Base-by-base conservation (phyloP, 2,888 invertebrate genomes). In the Dynastes maya region DNA sequence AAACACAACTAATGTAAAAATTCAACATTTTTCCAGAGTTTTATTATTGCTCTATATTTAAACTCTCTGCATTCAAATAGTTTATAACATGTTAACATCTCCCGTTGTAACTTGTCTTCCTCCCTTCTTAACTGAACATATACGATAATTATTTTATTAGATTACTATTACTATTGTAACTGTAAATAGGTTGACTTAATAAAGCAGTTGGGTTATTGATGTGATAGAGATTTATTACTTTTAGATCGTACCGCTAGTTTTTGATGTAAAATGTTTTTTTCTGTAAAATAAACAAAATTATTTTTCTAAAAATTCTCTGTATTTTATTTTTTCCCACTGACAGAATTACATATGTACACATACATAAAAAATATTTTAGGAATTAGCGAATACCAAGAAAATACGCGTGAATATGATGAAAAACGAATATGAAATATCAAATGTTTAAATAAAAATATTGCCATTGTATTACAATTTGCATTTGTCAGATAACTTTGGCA, bases 251-350 rank as follows among this genome's bases (percentile, higher is more conserved):
- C 58, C 27, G 22, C 55, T 77, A 63, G 37, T 61, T 71, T 71
- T 53, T 64, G 63, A 55, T 78, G 79, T 79, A 79, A 79, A 76
- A 71, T 76, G 67, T 70, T 65, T 58, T 58, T 58, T 16, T 78
- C 76, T 79, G 79, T 76, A 75, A 55, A 76, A 79, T 79, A 79
- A 64, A 79, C 76, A 79, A 79, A 79, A 79, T 70, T 79, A 76
- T 79, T 79, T 79, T 79, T 79, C 70, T 76, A 74, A 58, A 61
- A 6, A 29, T 16, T 75, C 16, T 72, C n/a, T 74, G 45, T 45
- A 29, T 63, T 11, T 58, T 22, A 13, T 61, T 61, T 61, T 58
- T 71, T 8, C n/a, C 9, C 16, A 16, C 16, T 37, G 55, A 6
- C 32, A 45, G 8, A 8, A 45, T 45, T 37, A 5, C 45, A 45